phyloP scores from a whole-genome alignment of 1,140 invertebrate species.

The Zaprionus gabonicus region DNA sequence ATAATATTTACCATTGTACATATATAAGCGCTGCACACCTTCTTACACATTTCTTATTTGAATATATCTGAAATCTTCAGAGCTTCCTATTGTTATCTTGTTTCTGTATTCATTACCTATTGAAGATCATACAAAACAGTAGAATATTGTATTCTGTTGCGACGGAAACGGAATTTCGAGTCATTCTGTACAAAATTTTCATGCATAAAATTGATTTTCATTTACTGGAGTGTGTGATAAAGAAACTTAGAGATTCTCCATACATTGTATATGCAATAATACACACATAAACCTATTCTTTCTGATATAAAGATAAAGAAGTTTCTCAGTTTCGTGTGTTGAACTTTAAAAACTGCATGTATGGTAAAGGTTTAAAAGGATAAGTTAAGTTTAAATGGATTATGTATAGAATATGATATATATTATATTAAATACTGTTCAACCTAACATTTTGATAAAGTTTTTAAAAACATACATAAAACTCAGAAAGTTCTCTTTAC shows the following conservation, averaged over 20 bases:
- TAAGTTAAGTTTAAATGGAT: neutral
- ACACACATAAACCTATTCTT: too few relatives aligned
- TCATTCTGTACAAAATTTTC: neutral
- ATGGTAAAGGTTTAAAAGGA: neutral
- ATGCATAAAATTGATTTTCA: conserved; percentile 5
- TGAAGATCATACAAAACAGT: neutral
- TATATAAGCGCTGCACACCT: too few relatives aligned
- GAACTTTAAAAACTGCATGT: neutral
- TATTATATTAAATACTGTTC: too few relatives aligned
- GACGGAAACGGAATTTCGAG: neutral
- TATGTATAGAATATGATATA: neutral
- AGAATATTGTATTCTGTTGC: neutral
- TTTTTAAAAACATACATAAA: too few relatives aligned
- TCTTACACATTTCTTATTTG: too few relatives aligned
- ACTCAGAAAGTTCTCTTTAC: too few relatives aligned
- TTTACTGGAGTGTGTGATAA: neutral
- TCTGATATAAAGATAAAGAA: neutral
- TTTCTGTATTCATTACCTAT: too few relatives aligned
- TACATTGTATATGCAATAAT: neutral
- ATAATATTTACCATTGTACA: too few relatives aligned
- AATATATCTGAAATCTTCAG: too few relatives aligned
- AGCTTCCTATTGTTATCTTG: too few relatives aligned
- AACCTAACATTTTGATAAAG: too few relatives aligned
- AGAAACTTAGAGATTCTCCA: neutral
- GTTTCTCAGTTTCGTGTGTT: neutral